A percentile compares a stretch with the other conserved stretches of the same genome.
These are phyloP conservation scores for Chaetops frenatus DNA, from an alignment of 2,113 vertebrate genomes.

Conservation along the genomic window DNA sequence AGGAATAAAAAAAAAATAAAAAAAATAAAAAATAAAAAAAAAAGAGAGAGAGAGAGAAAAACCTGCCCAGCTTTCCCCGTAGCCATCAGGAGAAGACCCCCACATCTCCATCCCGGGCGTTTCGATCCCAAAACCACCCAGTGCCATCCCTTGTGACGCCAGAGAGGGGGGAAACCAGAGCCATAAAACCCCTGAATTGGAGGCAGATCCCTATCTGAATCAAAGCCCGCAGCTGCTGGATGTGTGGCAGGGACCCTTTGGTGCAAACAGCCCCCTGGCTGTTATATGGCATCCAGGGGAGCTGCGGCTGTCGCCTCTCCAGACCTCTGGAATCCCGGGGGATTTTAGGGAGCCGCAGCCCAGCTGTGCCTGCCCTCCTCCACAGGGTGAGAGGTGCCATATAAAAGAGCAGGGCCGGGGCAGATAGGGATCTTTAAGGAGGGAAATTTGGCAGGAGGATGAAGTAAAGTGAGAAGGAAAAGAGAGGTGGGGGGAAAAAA, in stretches of 20 bases:
- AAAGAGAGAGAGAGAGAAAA: too few species aligned
- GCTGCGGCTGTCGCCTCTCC: neutral
- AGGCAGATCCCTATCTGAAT: slow-evolving; percentile 47
- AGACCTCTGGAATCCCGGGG: neutral
- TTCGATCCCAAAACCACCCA: neutral
- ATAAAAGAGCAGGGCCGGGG: neutral
- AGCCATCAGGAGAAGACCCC: neutral
- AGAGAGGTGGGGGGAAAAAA: rapidly evolving
- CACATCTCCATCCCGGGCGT: rapidly evolving
- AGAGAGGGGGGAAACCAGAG: neutral
- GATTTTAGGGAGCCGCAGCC: neutral
- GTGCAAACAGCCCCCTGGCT: slow-evolving; percentile 22
- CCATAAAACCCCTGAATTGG: slow-evolving; percentile 44
- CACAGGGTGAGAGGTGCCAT: neutral
- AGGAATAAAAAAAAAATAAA: neutral
- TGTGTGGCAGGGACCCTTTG: neutral
- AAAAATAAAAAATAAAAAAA: too few species aligned
- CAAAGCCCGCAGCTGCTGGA: slow-evolving; percentile 50
- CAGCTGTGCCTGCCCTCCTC: neutral
- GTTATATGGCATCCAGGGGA: neutral
- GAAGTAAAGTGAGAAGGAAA: neutral
- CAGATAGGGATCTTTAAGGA: slow-evolving; percentile 52
- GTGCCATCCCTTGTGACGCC: neutral
- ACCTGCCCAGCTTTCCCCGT: neutral
- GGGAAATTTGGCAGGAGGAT: neutral